phyloP scores from a whole-genome alignment of 2,113 vertebrate species.

The Gadus chalcogrammus region DNA sequence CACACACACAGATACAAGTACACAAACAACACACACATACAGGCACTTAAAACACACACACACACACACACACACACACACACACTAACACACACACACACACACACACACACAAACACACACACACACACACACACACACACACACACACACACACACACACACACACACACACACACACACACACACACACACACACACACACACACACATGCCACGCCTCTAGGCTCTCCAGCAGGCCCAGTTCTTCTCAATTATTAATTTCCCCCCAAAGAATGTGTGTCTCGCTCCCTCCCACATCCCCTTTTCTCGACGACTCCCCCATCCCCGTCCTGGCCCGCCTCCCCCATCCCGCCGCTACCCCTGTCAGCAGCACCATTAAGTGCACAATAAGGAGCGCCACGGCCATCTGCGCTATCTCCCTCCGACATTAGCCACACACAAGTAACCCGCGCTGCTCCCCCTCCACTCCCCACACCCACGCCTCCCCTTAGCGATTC shows the following conservation, averaged over 20 bases:
- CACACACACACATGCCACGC: background rate
- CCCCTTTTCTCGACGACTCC: slow-evolving; percentile 17
- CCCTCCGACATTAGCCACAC: slow-evolving; percentile 13
- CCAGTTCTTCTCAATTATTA: background rate
- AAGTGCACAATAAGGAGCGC: slow-evolving; percentile 22
- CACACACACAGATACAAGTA: background rate
- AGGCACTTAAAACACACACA: background rate
- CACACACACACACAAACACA: background rate
- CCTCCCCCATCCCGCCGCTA: background rate
- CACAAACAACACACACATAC: background rate
- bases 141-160: slow-evolving; percentile 2
- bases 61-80: no score
- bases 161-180: background rate
- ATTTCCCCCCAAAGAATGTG: slow-evolving; percentile 13
- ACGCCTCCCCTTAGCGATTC: background rate
- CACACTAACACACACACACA: background rate
- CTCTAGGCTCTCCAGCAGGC: slow-evolving; percentile 17
- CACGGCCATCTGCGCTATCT: slow-evolving; percentile 25
- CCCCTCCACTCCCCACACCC: background rate
- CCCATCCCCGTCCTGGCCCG: background rate
- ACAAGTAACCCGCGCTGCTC: background rate
- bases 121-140: background rate
- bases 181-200: background rate
- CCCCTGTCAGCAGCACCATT: slow-evolving; percentile 14
- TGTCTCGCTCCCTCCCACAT: slow-evolving; percentile 8